phyloP scores from a whole-genome alignment of 2,888 invertebrate genomes.

The Neoitamus cyanurus region DNA sequence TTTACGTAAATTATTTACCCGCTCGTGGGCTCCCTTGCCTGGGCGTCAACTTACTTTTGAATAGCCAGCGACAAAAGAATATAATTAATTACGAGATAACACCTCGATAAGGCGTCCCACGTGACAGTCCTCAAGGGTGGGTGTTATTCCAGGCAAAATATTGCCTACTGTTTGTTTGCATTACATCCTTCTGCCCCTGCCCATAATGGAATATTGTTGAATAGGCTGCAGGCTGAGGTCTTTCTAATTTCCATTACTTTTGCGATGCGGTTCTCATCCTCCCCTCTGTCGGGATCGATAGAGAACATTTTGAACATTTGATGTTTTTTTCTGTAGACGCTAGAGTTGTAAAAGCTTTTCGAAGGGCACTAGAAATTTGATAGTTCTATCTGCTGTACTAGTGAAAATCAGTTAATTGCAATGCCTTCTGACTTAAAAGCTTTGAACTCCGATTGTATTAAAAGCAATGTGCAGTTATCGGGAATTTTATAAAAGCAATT shows the following conservation, averaged over 20 bases:
- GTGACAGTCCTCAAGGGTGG: not conserved
- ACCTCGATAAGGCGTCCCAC: not conserved
- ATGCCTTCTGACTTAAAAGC: not conserved
- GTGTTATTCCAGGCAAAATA: not conserved
- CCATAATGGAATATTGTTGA: not conserved
- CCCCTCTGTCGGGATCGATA: not conserved
- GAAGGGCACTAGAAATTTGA: not conserved
- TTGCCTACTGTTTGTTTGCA: not conserved
- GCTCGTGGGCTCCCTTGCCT: not conserved
- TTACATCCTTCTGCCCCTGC: no score
- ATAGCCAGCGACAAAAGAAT: not conserved
- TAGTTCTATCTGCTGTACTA: not conserved
- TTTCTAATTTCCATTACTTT: not conserved
- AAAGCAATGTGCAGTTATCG: not conserved
- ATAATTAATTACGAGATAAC: slow-evolving; percentile 1
- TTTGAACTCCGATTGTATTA: not conserved
- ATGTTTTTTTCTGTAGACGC: not conserved
- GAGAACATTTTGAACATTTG: not conserved
- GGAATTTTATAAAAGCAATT: no score
- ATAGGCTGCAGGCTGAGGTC: no score
- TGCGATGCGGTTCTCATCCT: not conserved
- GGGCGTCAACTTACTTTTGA: not conserved
- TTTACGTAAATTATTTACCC: not conserved
- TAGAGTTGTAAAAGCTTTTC: not conserved
- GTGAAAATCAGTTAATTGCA: not conserved